Evolutionary conservation across 2,797 vertebrate genomes (phyloP), one percentile per base, ranked within the genome.

Genomic region (Furcifer pardalis): DNA sequence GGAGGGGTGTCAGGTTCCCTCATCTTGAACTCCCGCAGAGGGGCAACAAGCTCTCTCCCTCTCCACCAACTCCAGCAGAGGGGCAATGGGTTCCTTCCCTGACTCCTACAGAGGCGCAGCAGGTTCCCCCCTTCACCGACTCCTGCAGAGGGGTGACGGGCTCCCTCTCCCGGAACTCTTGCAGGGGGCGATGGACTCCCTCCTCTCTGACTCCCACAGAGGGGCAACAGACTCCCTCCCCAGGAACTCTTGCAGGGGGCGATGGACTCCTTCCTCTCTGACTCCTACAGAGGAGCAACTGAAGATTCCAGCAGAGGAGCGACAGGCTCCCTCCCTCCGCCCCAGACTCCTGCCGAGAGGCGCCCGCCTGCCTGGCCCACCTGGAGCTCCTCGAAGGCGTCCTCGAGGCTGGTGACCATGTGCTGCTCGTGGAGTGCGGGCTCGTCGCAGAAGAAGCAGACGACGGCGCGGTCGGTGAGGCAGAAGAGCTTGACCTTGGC

Each of bases 391-490:
- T 99, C 98, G 40, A 96, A 99, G 21, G 98, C 98, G 1, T 99
- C 98, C 3, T 99, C 98, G 17, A 98, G 97, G 37, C 97, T 97
- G 90, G 98, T 99, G 89, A 99, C 98, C 93, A 99, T 98, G 94
- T 99, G 98, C 94, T 99, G 98, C 95, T 99, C 97, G 74, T 99
- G 98, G 65, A 98, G 83, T 0, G 98, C 97, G 0, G 98, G 98
- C 90, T 99, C 97, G 30, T 99, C 98, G 0, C 98, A 99, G 96
- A 99, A 99, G 96, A 99, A 99, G 94, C 98, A 99, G 92, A 99
- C 97, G 62, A 99, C 95, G 10, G 97, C 97, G 65, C 98, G 98
- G 95, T 99, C 98, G 0, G 97, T 98, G 65, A 86, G 84, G 73
- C 84, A 86, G 79, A 86, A 86, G 84, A 86, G 84, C 25, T 69